Evolutionary conservation across 1,140 invertebrate genomes (phyloP).

Genomic region (Zophobas morio): DNA sequence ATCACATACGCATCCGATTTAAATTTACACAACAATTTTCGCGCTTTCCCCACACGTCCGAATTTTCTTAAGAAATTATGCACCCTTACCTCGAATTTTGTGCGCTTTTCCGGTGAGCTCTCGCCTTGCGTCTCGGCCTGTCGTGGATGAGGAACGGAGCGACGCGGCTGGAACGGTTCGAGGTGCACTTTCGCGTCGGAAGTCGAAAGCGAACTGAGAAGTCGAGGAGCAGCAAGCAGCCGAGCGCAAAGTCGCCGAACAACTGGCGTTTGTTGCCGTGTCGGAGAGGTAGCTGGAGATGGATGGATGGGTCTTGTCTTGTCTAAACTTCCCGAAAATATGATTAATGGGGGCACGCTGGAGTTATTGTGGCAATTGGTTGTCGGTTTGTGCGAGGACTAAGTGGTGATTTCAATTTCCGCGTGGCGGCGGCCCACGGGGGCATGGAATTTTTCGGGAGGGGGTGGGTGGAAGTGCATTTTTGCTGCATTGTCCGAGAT

Average conservation of each 20-base stretch:
- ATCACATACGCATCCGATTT: no score
- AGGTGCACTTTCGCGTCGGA: slow-evolving; percentile 27
- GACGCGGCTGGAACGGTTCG: slow-evolving; percentile 11
- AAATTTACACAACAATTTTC: no score
- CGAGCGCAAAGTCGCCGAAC: slow-evolving; percentile 7
- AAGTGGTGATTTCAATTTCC: slow-evolving; percentile 23
- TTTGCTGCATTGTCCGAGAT: no score
- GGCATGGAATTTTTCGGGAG: slow-evolving; percentile 12
- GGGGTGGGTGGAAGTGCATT: background rate
- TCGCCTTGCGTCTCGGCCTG: background rate
- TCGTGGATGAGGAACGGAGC: background rate
- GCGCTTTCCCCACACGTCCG: no score
- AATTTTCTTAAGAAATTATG: no score
- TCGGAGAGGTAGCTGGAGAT: background rate
- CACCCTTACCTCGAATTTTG: background rate
- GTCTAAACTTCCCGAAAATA: slow-evolving; percentile 40
- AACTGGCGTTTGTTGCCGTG: slow-evolving; percentile 35
- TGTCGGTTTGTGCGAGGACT: slow-evolving; percentile 11
- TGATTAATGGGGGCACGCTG: slow-evolving; percentile 18
- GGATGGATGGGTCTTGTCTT: slow-evolving; percentile 22
- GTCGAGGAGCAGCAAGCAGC: background rate
- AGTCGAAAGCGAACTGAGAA: slow-evolving; percentile 36
- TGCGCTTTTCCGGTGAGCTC: background rate
- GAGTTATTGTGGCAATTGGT: slow-evolving; percentile 35
- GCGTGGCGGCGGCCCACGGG: slow-evolving; percentile 2